These are phyloP conservation scores for Equus przewalskii DNA, from an alignment of 2,113 vertebrate species.

Conservation along the genomic window DNA sequence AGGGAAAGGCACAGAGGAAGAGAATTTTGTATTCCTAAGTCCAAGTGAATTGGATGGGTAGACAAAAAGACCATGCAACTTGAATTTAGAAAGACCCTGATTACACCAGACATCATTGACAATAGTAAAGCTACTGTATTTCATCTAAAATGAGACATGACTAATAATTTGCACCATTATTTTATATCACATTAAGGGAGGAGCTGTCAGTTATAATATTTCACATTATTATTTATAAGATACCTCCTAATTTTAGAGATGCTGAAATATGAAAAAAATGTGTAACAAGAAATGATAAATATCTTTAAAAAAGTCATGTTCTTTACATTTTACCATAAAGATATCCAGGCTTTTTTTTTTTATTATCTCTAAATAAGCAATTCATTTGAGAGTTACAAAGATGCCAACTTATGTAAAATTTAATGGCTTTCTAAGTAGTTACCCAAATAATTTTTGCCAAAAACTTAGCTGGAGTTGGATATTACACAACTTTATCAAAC, in stretches of 20 bases:
- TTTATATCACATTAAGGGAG: neutral
- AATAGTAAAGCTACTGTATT: neutral
- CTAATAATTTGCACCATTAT: neutral
- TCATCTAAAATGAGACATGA: neutral
- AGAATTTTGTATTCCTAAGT: neutral
- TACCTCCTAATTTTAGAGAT: neutral
- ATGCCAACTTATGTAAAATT: slow-evolving; percentile 47
- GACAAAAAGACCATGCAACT: neutral
- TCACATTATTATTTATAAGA: neutral
- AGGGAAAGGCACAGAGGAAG: neutral
- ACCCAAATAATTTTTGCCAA: slow-evolving; percentile 49
- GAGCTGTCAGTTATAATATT: neutral
- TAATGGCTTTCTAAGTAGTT: neutral
- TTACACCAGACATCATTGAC: neutral
- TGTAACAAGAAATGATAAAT: neutral
- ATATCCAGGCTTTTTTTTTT: neutral
- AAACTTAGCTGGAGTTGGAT: slow-evolving; percentile 23
- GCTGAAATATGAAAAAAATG: neutral
- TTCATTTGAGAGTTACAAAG: slow-evolving; percentile 11
- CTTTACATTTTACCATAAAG: neutral
- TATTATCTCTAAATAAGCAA: slow-evolving; percentile 7
- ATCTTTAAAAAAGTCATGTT: neutral
- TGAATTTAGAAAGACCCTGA: neutral
- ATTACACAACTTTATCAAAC: slow-evolving; percentile 28
- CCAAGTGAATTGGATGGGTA: neutral